phyloP scores from a whole-genome alignment of 2,888 invertebrate species.

The Macrosiphum euphorbiae region DNA sequence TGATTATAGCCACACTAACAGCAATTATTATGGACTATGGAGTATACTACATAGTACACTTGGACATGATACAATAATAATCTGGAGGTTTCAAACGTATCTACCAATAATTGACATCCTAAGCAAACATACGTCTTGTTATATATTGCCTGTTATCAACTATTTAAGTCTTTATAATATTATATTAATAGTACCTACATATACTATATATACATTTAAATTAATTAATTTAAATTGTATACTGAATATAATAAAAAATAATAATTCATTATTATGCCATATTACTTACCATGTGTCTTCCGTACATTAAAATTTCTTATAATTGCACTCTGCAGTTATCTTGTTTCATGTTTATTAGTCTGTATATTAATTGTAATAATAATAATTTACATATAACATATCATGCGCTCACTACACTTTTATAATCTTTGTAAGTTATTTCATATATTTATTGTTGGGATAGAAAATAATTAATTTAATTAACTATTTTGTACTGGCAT shows the following conservation, averaged over 20 bases:
- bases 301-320: not conserved
- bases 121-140: not conserved
- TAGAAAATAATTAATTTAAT: not conserved
- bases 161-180: not conserved
- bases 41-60: not conserved
- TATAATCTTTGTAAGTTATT: too few relatives aligned
- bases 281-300: not conserved
- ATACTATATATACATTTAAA: not conserved
- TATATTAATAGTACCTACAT: not conserved
- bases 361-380: not conserved
- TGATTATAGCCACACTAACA: not conserved
- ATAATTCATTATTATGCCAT: not conserved
- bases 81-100: not conserved
- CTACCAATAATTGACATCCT: not conserved
- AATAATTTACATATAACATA: not conserved
- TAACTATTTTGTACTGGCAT: not conserved
- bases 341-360: not conserved
- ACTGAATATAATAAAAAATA: not conserved
- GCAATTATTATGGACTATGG: not conserved
- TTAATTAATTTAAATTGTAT: not conserved
- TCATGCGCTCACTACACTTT: not conserved
- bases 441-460: not conserved
- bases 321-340: not conserved
- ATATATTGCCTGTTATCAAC: not conserved
- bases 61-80: not conserved